Evolutionary conservation across 2,888 invertebrate genomes (phyloP), one percentile per base, ranked within the genome.

Genomic region (Calameuta filiformis): DNA sequence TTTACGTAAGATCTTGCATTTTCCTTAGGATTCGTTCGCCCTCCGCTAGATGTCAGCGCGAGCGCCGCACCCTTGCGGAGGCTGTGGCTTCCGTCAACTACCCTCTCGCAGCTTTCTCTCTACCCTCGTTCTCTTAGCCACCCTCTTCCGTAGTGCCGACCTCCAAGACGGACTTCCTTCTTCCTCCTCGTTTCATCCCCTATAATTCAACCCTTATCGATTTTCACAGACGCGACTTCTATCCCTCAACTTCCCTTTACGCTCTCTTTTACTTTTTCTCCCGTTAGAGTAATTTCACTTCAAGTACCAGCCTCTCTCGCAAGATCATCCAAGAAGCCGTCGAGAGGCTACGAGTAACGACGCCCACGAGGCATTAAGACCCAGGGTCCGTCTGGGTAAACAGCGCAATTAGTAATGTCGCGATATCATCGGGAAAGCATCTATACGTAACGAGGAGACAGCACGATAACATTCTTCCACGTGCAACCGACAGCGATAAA

Each of bases 41-140:
- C 83, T 80, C 81, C 85, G 84, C 31, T 80, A 87, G 87, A 87
- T 87, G 87, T 85, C 87, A 37, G 79, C 33, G 56, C 68, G 68
- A 12, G 74, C 80, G 56, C 4, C 37, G 56, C 56, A 37, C 71
- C 71, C 71, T 71, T 34, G 71, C 15, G 71, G 71, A 71, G 71
- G 71, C 34, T 71, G 33, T 31, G 34, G 71, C 71, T 71, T 71
- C 71, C 71, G 71, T 12, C 34, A 6, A 33, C 33, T 34, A 31
- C 71, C 71, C 71, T 71, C 12, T 34, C 71, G 3, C 71, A 33
- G 23, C 71, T 34, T 23, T 31, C 31, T 71, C 71, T 71, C 71
- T 6, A 31, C 71, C 71, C 56, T 23, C 56, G 23, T 56, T 56
- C 56, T 23, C 56, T 23, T 56, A 23, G 56, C 56, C 56, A 56